Conservation (phyloP, 2,797 vertebrate species). For the Enteromius paludinosus region DNA sequence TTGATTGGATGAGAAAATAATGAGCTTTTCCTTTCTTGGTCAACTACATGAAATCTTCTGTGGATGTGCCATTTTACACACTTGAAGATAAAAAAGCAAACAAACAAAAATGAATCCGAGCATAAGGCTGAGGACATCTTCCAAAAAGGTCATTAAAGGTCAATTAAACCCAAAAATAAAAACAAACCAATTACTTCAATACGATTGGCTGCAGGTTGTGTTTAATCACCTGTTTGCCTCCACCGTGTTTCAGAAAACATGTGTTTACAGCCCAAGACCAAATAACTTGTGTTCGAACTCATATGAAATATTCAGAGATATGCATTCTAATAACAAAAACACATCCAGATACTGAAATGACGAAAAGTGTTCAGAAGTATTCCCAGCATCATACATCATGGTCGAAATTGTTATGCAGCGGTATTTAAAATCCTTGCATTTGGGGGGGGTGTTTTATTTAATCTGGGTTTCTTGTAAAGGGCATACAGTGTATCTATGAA, state of each 20-base stretch:
- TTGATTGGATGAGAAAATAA: neutral
- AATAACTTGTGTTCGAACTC: neutral
- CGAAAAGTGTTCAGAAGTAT: neutral
- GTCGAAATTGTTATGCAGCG: neutral
- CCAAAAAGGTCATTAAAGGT: constrained; percentile 19
- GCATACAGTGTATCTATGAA: constrained; percentile 23
- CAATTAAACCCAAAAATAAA: neutral
- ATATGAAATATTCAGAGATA: constrained; percentile 13
- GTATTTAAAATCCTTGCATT: neutral
- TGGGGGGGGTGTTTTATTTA: neutral
- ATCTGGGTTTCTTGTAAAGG: neutral
- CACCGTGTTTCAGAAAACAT: neutral
- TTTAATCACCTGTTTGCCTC: neutral
- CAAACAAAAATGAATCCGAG: neutral
- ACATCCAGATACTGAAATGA: neutral
- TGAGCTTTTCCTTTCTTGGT: neutral
- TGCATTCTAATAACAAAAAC: neutral
- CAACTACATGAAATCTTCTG: neutral
- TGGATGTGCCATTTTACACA: neutral
- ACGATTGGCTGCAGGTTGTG: neutral
- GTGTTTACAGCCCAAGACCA: neutral
- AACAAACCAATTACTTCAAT: neutral
- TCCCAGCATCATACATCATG: neutral
- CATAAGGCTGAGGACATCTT: constrained; percentile 12
- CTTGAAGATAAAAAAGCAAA: neutral